Base-by-base conservation (phyloP, 2,797 vertebrate genomes). In the Synanceia verrucosa region DNA sequence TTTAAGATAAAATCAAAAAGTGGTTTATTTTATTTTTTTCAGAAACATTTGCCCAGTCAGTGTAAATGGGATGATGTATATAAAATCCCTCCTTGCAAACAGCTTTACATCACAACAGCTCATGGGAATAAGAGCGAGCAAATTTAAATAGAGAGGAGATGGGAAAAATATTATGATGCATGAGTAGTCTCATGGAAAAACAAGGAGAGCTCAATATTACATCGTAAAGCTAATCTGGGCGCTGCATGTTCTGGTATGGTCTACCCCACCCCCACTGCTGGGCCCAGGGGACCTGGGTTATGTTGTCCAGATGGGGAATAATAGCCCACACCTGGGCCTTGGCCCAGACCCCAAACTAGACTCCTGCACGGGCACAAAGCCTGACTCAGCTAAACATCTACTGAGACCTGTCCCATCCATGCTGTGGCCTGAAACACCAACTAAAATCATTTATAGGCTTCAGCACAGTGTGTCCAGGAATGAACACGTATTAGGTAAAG, bases 291-390 rank as follows among this genome's bases (percentile, higher is more conserved):
- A 79, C 67, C 19, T 43, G 70, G 74, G 65, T 90, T 92, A 90
- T 91, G 88, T 86, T 83, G 89, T 89, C 89, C 92, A 93, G 91
- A 91, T 91, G 91, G 88, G 77, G 76, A 81, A 77, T 90, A 92
- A 93, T 89, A 79, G 86, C 72, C 81, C 60, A 83, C 92, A 94
- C 89, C 92, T 93, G 90, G 87, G 66, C 46, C 13, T 73, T 74
- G 69, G 71, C 72, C 70, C 56, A 60, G 65, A 74, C 67, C 73
- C 76, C 33, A 70, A 74, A 78, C 55, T 67, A 50, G 69, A 64
- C 65, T 70, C 55, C 52, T 67, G 31, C 50, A 50, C 19, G 56
- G 70, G 67, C 81, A 76, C 59, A 61, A 82, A 82, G 61, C 24
- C 85, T 92, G 90, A 91, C 84, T 93, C 88, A 89, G 88, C 87